A percentile compares a stretch with the other conserved stretches of the same genome.
phyloP scores from a whole-genome alignment of 2,797 vertebrate species.

The Gobio occitaniae region DNA sequence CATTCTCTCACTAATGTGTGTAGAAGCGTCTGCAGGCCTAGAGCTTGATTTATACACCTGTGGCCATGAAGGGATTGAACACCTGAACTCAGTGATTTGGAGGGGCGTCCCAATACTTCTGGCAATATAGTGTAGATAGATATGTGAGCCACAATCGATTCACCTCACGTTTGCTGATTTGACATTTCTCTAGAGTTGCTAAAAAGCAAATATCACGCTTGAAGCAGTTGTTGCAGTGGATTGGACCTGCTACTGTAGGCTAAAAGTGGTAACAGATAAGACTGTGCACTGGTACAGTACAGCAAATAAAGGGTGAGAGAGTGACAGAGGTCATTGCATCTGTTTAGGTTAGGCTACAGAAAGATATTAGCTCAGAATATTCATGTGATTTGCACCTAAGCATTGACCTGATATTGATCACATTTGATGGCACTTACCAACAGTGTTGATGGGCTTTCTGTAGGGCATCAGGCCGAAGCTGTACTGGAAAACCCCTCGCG shows the following conservation, averaged over 20 bases:
- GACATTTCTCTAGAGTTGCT: slow-evolving; percentile 33
- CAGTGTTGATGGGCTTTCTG: slow-evolving; percentile 85
- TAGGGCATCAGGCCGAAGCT: slow-evolving; percentile 91
- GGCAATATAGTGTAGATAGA: background rate
- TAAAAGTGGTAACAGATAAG: slow-evolving; percentile 10
- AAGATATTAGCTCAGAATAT: background rate
- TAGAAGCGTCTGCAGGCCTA: too few species aligned
- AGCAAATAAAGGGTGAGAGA: background rate
- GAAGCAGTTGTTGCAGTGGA: background rate
- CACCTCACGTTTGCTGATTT: slow-evolving; percentile 39
- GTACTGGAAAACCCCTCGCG: slow-evolving; percentile 93
- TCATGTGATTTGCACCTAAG: background rate
- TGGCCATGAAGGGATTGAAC: too few species aligned
- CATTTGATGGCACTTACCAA: slow-evolving; percentile 80
- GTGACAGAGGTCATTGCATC: background rate
- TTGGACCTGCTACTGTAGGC: slow-evolving; percentile 10
- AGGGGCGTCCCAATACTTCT: too few species aligned
- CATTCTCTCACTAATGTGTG: too few species aligned
- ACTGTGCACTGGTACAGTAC: background rate
- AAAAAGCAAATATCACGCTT: slow-evolving; percentile 29
- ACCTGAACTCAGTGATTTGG: too few species aligned
- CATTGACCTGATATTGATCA: background rate
- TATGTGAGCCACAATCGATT: background rate
- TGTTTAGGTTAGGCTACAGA: background rate
- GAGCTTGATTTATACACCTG: too few species aligned